These are phyloP conservation scores for Tarsius wallacei DNA, from an alignment of 2,797 vertebrate genomes.

Conservation along the genomic window DNA sequence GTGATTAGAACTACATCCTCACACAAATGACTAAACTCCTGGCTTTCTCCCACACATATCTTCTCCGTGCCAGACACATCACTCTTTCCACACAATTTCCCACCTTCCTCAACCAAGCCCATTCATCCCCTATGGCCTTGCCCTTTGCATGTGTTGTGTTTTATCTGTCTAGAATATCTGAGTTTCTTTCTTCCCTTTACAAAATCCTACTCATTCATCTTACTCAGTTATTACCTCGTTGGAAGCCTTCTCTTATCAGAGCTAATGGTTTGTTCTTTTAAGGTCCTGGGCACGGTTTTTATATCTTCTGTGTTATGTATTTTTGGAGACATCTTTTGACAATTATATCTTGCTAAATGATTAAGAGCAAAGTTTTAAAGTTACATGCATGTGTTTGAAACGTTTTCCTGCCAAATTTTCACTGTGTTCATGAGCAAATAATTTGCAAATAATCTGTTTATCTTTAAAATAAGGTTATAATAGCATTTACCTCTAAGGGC, in stretches of 20 bases:
- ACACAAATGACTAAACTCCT: rapidly evolving
- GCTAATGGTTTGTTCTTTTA: no score
- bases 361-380: not conserved
- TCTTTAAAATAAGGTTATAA: not conserved
- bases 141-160: rapidly evolving
- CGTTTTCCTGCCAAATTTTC: not conserved
- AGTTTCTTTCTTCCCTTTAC: not conserved
- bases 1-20: not conserved
- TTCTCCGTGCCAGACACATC: rapidly evolving
- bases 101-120: not conserved
- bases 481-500: not conserved
- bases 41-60: not conserved
- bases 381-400: not conserved
- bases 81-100: not conserved
- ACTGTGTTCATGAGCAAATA: not conserved
- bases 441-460: not conserved
- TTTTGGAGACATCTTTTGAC: not conserved
- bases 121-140: not conserved
- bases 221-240: not conserved
- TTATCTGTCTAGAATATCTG: not conserved
- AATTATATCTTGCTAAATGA: not conserved
- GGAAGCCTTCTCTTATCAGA: not conserved
- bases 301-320: not conserved
- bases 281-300: rapidly evolving
- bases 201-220: not conserved